Conservation (phyloP, 1,140 invertebrate genomes). For the Globodera ellingtonae region DNA sequence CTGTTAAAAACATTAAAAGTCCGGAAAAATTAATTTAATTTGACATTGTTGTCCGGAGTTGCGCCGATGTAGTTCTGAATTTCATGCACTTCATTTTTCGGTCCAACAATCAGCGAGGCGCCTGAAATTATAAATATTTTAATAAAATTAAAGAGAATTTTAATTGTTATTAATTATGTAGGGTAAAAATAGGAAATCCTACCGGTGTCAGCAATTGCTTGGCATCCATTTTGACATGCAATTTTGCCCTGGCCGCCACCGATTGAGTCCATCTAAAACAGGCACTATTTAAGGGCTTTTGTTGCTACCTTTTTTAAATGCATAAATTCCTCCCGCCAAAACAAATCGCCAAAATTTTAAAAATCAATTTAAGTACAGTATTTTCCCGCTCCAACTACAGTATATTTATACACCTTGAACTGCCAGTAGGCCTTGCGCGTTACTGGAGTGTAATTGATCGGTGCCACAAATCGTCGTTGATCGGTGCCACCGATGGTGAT, state of each 20-base stretch:
- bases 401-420: constrained; percentile 76
- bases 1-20: constrained; percentile 35
- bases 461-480: constrained; percentile 77
- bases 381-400: not conserved
- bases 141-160: too few relatives aligned
- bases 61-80: constrained; percentile 79
- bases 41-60: constrained; percentile 56
- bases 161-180: too few relatives aligned
- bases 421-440: constrained; percentile 92
- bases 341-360: not conserved
- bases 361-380: not conserved
- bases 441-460: constrained; percentile 88
- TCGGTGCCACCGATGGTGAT: constrained; percentile 66
- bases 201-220: constrained; percentile 92
- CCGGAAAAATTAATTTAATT: too few relatives aligned
- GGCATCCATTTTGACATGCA: constrained; percentile 62
- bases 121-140: not conserved
- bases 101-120: constrained; percentile 92
- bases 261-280: constrained; percentile 8
- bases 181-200: too few relatives aligned
- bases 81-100: constrained; percentile 77
- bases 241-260: constrained; percentile 27
- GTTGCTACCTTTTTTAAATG: too few relatives aligned
- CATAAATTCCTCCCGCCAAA: too few relatives aligned
- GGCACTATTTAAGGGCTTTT: too few relatives aligned